These are phyloP conservation scores for Mugil cephalus DNA, from an alignment of 2,113 vertebrate genomes.

Conservation along the genomic window DNA sequence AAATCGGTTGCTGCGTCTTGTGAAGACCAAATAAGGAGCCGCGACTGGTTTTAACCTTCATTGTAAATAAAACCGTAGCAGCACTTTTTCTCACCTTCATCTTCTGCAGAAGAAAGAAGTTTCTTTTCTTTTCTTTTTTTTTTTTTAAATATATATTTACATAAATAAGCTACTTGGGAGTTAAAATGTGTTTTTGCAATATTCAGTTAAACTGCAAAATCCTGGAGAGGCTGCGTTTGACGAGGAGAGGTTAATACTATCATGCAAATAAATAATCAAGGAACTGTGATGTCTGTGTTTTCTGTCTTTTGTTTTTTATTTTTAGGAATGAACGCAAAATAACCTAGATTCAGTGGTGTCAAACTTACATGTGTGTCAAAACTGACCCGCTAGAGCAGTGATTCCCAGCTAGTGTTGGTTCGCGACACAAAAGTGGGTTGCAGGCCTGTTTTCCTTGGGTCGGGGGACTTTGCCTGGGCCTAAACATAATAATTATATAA, in stretches of 20 bases:
- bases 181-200: conserved; percentile 60
- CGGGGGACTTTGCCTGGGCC: too few species aligned
- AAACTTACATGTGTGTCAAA: too few species aligned
- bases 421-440: too few species aligned
- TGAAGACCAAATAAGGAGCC: conserved; percentile 22
- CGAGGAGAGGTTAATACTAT: conserved; percentile 36
- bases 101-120: conserved; percentile 1
- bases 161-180: conserved; percentile 22
- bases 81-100: too few species aligned
- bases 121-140: not conserved
- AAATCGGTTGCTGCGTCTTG: conserved; percentile 20
- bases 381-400: too few species aligned
- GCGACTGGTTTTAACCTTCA: too few species aligned
- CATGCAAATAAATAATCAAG: conserved; percentile 75
- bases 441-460: too few species aligned
- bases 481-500: too few species aligned
- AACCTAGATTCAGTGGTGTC: too few species aligned
- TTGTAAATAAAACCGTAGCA: too few species aligned
- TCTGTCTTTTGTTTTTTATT: not conserved
- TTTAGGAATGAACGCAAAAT: too few species aligned
- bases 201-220: conserved; percentile 58
- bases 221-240: conserved; percentile 44
- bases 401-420: too few species aligned
- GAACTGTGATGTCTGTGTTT: conserved; percentile 36
- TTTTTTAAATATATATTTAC: not conserved